Percentiles rank a stretch among this genome's conserved stretches.
phyloP scores from a whole-genome alignment of 2,797 vertebrate genomes.

The Pitangus sulphuratus region DNA sequence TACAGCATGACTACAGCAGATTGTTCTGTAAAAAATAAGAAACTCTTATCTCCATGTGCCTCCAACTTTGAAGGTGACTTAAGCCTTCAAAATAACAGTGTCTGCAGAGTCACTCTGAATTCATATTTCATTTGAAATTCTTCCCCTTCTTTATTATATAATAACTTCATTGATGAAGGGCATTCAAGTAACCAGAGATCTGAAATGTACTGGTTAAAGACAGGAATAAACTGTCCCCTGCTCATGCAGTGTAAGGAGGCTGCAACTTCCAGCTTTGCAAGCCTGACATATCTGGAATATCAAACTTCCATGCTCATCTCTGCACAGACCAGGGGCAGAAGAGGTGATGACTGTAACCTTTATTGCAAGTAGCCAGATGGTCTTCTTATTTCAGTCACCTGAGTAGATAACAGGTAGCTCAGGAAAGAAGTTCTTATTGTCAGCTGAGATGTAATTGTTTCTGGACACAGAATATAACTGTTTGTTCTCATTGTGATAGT shows the following conservation, averaged over 20 bases:
- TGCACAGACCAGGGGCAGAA: not conserved
- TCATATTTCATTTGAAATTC: not conserved
- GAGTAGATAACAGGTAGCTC: slow-evolving; percentile 10
- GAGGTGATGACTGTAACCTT: slow-evolving; percentile 22
- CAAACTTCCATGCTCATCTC: not conserved
- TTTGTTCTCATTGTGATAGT: not conserved
- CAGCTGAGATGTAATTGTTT: not conserved
- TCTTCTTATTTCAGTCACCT: slow-evolving; percentile 23
- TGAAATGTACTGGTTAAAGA: not conserved
- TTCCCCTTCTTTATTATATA: not conserved
- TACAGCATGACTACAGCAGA: not conserved
- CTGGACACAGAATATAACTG: not conserved
- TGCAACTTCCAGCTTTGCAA: not conserved
- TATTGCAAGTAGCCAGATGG: slow-evolving; percentile 39
- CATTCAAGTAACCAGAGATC: not conserved
- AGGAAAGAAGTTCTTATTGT: not conserved
- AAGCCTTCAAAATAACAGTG: not conserved
- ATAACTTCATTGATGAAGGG: not conserved
- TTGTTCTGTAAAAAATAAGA: not conserved
- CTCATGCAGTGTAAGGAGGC: not conserved
- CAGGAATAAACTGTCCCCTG: not conserved
- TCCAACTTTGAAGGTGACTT: not conserved
- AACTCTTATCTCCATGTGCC: not conserved
- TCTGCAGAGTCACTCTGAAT: not conserved
- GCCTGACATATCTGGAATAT: slow-evolving; percentile 13